A percentile compares a stretch with the other conserved stretches of the same genome.
phyloP scores from a whole-genome alignment of 2,888 invertebrate species.

The Apotomis turbidana region DNA sequence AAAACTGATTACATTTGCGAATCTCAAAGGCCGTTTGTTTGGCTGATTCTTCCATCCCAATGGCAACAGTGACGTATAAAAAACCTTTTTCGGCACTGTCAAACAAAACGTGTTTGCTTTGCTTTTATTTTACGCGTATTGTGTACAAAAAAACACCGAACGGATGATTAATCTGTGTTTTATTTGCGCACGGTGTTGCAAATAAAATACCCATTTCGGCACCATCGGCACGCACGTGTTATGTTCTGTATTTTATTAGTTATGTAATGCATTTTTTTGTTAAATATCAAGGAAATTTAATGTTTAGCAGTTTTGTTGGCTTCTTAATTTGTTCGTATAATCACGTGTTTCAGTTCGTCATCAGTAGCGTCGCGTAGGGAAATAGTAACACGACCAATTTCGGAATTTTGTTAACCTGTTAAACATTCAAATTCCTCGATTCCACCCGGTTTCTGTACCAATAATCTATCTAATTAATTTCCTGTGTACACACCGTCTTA shows the following conservation, averaged over 20 bases:
- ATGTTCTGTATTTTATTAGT: neutral
- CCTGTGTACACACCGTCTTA: conserved; percentile 33
- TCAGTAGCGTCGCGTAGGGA: too few relatives aligned
- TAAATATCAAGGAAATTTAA: too few relatives aligned
- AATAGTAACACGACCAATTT: too few relatives aligned
- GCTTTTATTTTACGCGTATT: conserved; percentile 41
- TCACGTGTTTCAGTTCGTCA: too few relatives aligned
- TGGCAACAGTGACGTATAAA: conserved; percentile 50
- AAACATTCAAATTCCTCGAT: neutral
- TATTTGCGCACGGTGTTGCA: conserved; percentile 26
- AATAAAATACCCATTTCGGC: conserved; percentile 18
- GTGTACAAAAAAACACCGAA: conserved; percentile 36
- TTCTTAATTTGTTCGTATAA: too few relatives aligned
- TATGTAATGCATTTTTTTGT: neutral
- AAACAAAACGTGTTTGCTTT: conserved; percentile 33
- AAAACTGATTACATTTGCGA: conserved; percentile 79
- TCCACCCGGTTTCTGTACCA: conserved; percentile 19
- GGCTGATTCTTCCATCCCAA: conserved; percentile 74
- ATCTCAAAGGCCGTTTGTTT: conserved; percentile 73
- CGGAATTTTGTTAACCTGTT: too few relatives aligned
- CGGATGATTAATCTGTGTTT: conserved; percentile 39
- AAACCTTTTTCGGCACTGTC: conserved; percentile 43
- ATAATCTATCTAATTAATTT: conserved; percentile 39
- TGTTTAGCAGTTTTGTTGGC: too few relatives aligned
- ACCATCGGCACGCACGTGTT: conserved; percentile 12